phyloP scores from a whole-genome alignment of 2,797 vertebrate genomes.

The Sebastes taczanowskii region DNA sequence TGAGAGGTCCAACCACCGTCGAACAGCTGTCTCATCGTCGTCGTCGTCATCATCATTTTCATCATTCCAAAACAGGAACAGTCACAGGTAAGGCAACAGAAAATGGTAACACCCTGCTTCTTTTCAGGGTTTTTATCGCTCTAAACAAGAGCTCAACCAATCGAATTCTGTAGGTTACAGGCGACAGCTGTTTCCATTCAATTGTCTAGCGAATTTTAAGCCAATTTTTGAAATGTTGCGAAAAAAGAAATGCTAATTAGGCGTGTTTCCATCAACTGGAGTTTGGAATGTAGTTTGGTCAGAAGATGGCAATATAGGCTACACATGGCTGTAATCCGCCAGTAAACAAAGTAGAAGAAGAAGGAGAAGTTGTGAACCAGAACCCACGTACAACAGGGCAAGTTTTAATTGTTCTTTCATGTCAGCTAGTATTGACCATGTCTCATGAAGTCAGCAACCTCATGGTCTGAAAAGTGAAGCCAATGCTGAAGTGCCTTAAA shows the following conservation, averaged over 20 bases:
- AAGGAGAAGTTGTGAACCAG: no score
- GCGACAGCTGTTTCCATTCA: background rate
- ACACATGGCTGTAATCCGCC: no score
- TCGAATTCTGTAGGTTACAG: background rate
- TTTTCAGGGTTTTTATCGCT: background rate
- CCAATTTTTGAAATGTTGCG: no score
- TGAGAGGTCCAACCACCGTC: slow-evolving; percentile 79
- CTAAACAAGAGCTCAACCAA: background rate
- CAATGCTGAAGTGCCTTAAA: no score
- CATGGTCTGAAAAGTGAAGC: no score
- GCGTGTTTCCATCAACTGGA: no score
- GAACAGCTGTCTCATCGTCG: slow-evolving; percentile 61
- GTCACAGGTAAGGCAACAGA: slow-evolving; percentile 61
- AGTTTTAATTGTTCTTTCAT: background rate
- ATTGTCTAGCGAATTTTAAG: background rate
- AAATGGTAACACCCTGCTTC: background rate
- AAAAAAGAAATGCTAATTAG: no score
- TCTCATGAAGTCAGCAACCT: background rate
- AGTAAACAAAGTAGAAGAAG: no score
- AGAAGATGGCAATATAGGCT: no score
- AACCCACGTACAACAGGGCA: no score
- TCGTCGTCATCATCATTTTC: slow-evolving; percentile 23
- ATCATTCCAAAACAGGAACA: slow-evolving; percentile 56
- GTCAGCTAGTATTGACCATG: background rate
- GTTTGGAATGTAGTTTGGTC: no score